Evolutionary conservation across 2,888 invertebrate genomes (phyloP), one percentile per base, ranked within the genome.

Genomic region (Leptura quadrifasciata): DNA sequence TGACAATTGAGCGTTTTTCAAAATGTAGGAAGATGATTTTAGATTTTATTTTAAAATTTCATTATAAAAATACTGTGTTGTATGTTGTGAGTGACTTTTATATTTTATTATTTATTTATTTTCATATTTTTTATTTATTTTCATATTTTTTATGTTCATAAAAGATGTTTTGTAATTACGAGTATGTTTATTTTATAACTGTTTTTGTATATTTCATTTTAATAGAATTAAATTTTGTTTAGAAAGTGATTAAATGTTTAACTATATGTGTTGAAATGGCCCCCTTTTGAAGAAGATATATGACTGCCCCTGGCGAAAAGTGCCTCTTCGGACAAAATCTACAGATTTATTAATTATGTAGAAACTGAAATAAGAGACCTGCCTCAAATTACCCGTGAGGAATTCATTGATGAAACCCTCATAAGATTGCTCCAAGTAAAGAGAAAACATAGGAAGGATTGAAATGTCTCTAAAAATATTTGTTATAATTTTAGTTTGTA

Each of bases 121-220:
- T n/a, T n/a, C n/a, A n/a, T n/a, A n/a, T 39, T 61, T 73, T 17
- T 74, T 35, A 39, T 39, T 39, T 39, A 39, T 39, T 39, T 39
- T 39, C 10, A 39, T 27, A 27, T 27, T 27, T 27, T 27, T 27
- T 27, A 27, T 27, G 27, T 27, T 27, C 27, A 27, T 27, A 27
- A 27, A 8, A 27, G 27, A 39, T 10, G 10, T 39, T 39, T 39
- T 39, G 35, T 39, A 39, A 39, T 39, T 39, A 39, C 6, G 35
- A 39, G 10, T 39, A 39, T 10, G 10, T 39, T 39, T 39, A 39
- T 39, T 39, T 39, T 39, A 9, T 39, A 39, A 9, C 1, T 9
- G 10, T 39, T 39, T 39, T 39, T 39, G 10, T 39, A 39, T 39
- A 39, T 39, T 39, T 39, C 10, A 39, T 27, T 27, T 5, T 39